A percentile compares a stretch with the other conserved stretches of the same genome.
phyloP scores from a whole-genome alignment of 2,888 invertebrate genomes.

The Dolomedes plantarius region DNA sequence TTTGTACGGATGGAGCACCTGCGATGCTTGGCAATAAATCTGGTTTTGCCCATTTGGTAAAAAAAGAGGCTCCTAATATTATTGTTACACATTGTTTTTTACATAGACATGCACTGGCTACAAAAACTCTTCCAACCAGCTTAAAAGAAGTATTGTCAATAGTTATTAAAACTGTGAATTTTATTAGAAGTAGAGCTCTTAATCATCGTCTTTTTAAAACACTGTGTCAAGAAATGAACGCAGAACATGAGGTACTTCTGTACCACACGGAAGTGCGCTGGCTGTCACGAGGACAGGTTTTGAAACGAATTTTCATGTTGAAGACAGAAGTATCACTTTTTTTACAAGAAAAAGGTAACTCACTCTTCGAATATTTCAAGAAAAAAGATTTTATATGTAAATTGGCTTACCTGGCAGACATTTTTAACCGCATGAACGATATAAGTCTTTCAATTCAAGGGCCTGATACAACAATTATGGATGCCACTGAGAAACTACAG shows the following conservation, averaged over 20 bases:
- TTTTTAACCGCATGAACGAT: slow-evolving; percentile 35
- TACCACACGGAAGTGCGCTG: slow-evolving; percentile 51
- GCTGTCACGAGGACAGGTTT: slow-evolving; percentile 42
- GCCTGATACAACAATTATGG: slow-evolving; percentile 4
- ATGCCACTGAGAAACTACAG: slow-evolving; percentile 13
- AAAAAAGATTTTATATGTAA: slow-evolving; percentile 24
- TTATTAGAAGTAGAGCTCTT: slow-evolving; percentile 58
- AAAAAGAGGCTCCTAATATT: slow-evolving; percentile 13
- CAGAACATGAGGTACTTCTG: slow-evolving; percentile 54
- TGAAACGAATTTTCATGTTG: slow-evolving; percentile 40
- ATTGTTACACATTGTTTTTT: slow-evolving; percentile 3
- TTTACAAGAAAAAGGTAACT: slow-evolving; percentile 7
- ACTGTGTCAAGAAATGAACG: slow-evolving; percentile 54
- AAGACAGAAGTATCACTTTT: slow-evolving; percentile 31
- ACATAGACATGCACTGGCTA: slow-evolving; percentile 51
- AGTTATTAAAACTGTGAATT: slow-evolving; percentile 55
- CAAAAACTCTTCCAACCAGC: slow-evolving; percentile 51
- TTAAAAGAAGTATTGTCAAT: slow-evolving; percentile 48
- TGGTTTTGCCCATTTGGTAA: no score
- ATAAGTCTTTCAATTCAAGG: slow-evolving; percentile 18
- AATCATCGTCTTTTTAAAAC: slow-evolving; percentile 55
- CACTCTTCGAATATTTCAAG: slow-evolving; percentile 20
- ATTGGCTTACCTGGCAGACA: slow-evolving; percentile 22
- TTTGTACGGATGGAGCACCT: no score
- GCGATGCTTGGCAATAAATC: no score